A percentile compares a stretch with the other conserved stretches of the same genome.
phyloP scores from a whole-genome alignment of 2,113 vertebrate species.

The Zapus hudsonius region DNA sequence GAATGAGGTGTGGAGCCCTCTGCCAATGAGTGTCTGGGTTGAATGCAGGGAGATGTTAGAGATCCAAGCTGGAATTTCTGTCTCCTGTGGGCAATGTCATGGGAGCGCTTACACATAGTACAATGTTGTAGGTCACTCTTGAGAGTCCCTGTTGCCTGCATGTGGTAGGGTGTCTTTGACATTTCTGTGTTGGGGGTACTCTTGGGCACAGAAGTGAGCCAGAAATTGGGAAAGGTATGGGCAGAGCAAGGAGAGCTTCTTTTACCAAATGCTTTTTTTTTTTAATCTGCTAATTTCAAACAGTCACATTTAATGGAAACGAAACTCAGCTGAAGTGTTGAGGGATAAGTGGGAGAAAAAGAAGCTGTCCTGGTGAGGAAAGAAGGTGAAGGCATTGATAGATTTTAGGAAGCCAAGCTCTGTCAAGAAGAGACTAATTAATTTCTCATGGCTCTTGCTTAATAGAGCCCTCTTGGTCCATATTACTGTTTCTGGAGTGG shows the following conservation, averaged over 20 bases:
- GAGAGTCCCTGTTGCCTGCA: neutral
- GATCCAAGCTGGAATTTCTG: neutral
- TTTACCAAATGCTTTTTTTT: neutral
- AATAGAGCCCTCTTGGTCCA: neutral
- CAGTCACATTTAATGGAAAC: neutral
- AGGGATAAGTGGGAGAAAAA: neutral
- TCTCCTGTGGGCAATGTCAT: too few relatives aligned
- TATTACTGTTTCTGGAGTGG: neutral
- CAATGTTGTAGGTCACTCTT: too few relatives aligned
- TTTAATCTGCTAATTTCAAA: slow-evolving; percentile 33
- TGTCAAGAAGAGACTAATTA: neutral
- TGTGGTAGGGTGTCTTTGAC: neutral
- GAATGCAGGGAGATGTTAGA: neutral
- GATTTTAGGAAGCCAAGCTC: neutral
- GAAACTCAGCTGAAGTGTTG: neutral
- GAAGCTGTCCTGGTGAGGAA: neutral
- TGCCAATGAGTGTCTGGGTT: neutral
- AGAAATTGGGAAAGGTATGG: neutral
- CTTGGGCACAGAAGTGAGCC: neutral
- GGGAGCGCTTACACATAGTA: neutral
- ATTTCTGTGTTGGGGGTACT: neutral
- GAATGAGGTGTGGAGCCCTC: neutral
- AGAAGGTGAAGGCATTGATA: neutral
- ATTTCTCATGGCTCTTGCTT: neutral
- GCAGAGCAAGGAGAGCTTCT: neutral